Conservation (phyloP, 2,797 vertebrate genomes). For the Pseudotriccus pelzelni region DNA sequence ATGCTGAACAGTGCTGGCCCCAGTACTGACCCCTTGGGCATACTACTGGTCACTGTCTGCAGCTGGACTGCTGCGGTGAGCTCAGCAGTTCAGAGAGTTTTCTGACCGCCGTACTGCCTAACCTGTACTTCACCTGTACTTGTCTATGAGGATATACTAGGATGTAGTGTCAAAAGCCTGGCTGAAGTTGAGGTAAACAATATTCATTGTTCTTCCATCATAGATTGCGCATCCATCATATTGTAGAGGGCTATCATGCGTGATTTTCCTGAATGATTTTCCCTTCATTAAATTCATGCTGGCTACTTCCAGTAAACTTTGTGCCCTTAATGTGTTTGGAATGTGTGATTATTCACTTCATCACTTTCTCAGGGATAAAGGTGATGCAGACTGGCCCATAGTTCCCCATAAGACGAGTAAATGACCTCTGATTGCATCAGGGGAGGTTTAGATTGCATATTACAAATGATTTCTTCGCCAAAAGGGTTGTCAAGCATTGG, state of each 20-base stretch:
- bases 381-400: background rate
- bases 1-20: background rate
- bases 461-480: background rate
- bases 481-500: background rate
- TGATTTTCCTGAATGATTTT: background rate
- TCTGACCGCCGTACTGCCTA: background rate
- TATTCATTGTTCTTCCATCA: background rate
- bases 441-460: background rate
- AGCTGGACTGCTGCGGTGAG: background rate
- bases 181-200: background rate
- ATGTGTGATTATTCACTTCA: background rate
- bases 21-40: background rate
- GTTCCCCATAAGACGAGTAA: background rate
- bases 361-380: background rate
- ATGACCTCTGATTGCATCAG: background rate
- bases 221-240: background rate
- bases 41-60: background rate
- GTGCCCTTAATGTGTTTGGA: background rate
- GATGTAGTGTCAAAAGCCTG: background rate
- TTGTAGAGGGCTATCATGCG: background rate
- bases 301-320: background rate
- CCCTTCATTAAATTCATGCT: background rate
- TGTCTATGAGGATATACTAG: background rate
- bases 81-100: background rate
- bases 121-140: background rate